Conservation (phyloP, 2,888 invertebrate genomes). For the Lamellibrachia satsuma region DNA sequence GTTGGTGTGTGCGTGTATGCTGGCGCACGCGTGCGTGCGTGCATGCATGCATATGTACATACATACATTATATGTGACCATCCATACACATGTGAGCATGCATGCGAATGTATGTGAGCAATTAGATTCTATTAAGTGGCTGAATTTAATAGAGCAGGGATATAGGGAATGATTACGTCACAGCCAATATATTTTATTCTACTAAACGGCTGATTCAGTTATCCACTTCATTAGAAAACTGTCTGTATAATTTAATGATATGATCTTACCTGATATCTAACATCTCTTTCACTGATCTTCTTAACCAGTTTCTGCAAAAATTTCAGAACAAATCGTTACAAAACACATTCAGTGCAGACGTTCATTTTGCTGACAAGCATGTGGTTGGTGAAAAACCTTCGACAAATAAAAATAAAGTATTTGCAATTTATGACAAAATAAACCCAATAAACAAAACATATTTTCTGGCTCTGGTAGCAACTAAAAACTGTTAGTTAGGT, state of each 20-base stretch:
- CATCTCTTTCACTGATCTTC: conserved; percentile 92
- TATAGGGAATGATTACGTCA: too few species aligned
- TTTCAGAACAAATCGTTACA: not conserved
- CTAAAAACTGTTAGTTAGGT: too few species aligned
- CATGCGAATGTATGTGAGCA: too few species aligned
- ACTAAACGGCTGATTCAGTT: not conserved
- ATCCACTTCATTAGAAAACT: not conserved
- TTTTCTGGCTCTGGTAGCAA: too few species aligned
- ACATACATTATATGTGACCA: not conserved
- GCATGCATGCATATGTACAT: conserved; percentile 7
- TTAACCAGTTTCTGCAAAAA: conserved; percentile 85
- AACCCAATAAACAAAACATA: too few species aligned
- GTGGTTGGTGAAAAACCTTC: not conserved
- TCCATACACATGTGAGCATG: too few species aligned
- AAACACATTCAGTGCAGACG: not conserved
- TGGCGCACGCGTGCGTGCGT: too few species aligned
- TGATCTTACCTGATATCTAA: conserved; percentile 82
- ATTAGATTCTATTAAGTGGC: too few species aligned
- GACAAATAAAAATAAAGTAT: not conserved
- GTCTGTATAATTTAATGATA: conserved; percentile 13
- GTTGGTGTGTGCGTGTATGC: too few species aligned
- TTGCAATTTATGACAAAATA: too few species aligned
- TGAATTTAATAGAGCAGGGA: too few species aligned
- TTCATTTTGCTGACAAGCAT: not conserved
- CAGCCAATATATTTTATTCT: too few species aligned